Conservation (phyloP, 2,797 vertebrate species). For the Odontamblyopus lacepedii region DNA sequence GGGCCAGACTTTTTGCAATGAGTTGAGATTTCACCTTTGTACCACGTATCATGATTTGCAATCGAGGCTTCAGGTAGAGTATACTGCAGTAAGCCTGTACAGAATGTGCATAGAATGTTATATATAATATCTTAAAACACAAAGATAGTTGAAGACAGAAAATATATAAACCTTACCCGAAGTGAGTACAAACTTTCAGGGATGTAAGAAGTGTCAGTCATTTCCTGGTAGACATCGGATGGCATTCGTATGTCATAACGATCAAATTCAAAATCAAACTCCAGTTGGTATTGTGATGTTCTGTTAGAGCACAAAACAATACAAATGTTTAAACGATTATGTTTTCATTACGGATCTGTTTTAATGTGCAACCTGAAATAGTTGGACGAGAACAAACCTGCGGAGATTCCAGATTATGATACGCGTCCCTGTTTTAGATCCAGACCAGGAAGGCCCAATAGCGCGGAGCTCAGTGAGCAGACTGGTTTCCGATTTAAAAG, state of each 20-base stretch:
- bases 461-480: constrained; percentile 82
- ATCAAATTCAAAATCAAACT: constrained; percentile 89
- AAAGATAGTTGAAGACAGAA: neutral
- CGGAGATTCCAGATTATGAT: constrained; percentile 96
- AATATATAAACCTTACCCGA: constrained; percentile 71
- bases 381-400: constrained; percentile 67
- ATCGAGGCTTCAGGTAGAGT: constrained; percentile 92
- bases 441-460: constrained; percentile 60
- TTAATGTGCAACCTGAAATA: neutral
- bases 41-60: constrained; percentile 92
- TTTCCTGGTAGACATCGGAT: constrained; percentile 77
- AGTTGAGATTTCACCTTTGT: constrained; percentile 91
- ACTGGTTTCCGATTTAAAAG: constrained; percentile 80
- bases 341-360: neutral
- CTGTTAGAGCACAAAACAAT: constrained; percentile 41
- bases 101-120: constrained; percentile 12
- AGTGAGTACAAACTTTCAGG: constrained; percentile 87
- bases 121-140: neutral
- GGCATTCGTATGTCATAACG: constrained; percentile 92
- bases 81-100: constrained; percentile 92
- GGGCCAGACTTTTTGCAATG: constrained; percentile 90
- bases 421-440: constrained; percentile 83
- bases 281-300: constrained; percentile 62
- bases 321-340: neutral
- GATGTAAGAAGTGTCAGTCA: constrained; percentile 68